Percentiles rank a stretch among this genome's conserved stretches.
These are phyloP conservation scores for Metallyticus violacea DNA, from an alignment of 2,888 invertebrate genomes.

Conservation along the genomic window DNA sequence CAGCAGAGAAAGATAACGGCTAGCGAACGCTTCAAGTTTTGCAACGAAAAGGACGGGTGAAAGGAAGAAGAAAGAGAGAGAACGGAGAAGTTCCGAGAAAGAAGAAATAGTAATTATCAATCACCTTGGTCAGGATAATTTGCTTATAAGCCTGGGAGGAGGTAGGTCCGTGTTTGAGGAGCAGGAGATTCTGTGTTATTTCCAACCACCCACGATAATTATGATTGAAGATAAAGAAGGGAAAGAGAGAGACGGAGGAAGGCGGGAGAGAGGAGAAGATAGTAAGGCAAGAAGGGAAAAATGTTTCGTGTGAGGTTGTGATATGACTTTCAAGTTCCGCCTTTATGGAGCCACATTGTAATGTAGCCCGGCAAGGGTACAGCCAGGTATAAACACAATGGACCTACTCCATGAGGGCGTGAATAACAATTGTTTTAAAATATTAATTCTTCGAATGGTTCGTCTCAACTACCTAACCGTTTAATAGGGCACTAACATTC, in stretches of 20 bases:
- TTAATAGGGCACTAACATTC: too few relatives aligned
- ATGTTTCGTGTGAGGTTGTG: slow-evolving; percentile 7
- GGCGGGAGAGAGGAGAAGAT: background rate
- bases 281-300: background rate
- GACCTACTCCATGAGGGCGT: background rate
- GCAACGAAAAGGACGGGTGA: background rate
- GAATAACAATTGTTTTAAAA: too few relatives aligned
- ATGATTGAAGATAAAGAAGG: slow-evolving; percentile 15
- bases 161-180: background rate
- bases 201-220: slow-evolving; percentile 23
- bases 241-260: background rate
- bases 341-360: background rate
- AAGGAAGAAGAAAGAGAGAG: background rate
- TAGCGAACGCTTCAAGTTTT: background rate
- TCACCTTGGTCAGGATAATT: slow-evolving; percentile 16
- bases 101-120: slow-evolving; percentile 18
- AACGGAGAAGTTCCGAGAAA: background rate
- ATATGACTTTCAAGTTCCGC: background rate
- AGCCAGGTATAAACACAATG: background rate
- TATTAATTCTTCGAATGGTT: too few relatives aligned
- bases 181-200: background rate
- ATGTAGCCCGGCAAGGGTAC: background rate
- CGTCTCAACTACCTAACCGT: too few relatives aligned
- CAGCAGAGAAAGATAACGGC: background rate
- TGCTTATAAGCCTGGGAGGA: background rate